These are phyloP conservation scores for Melipona bicolor DNA, from an alignment of 2,888 invertebrate genomes.

Conservation along the genomic window DNA sequence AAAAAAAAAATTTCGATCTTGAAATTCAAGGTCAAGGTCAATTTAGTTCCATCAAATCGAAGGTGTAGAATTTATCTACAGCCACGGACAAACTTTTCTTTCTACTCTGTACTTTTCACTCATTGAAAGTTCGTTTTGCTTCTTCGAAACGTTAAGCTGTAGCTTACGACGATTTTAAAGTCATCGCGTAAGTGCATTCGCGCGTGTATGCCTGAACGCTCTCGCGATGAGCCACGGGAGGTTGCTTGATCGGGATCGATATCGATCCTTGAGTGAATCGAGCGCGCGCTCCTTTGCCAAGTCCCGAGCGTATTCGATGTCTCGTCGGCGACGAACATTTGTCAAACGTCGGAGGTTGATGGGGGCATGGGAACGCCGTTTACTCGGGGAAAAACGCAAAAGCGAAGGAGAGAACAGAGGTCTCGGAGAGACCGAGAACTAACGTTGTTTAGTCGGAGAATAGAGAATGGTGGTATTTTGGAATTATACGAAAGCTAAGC, in stretches of 20 bases:
- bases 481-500: background rate
- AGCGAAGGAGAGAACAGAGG: background rate
- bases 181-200: background rate
- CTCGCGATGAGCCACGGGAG: background rate
- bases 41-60: too few species aligned
- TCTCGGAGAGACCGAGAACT: background rate
- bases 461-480: background rate
- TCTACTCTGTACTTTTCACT: too few species aligned
- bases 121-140: background rate
- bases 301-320: slow-evolving; percentile 30
- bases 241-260: slow-evolving; percentile 21
- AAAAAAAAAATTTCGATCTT: too few species aligned
- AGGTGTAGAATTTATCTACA: too few species aligned
- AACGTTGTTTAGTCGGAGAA: background rate
- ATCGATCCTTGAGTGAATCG: slow-evolving; percentile 22
- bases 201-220: slow-evolving; percentile 5
- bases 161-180: slow-evolving; percentile 11
- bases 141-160: background rate
- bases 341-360: slow-evolving; percentile 50
- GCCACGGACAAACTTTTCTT: too few species aligned
- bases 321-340: slow-evolving; percentile 51
- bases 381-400: slow-evolving; percentile 16
- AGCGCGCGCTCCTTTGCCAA: background rate
- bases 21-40: too few species aligned
- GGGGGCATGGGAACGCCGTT: slow-evolving; percentile 15